Percentiles rank a stretch among this genome's conserved stretches.
Evolutionary conservation across 2,888 invertebrate species (phyloP).

Genomic region (Synergus gifuensis): DNA sequence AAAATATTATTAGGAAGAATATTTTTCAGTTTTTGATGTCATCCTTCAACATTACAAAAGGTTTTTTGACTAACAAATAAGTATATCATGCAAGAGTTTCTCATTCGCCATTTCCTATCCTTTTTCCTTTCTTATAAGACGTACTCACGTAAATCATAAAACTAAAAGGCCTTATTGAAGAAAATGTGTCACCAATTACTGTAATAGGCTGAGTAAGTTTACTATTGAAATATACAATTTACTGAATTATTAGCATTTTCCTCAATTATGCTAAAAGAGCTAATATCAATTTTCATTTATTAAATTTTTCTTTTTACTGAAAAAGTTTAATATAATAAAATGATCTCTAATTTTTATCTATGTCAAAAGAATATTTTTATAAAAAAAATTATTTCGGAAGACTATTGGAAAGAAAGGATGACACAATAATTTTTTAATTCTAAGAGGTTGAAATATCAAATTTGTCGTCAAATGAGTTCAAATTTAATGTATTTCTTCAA

Average conservation of each 20-base stretch:
- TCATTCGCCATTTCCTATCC: slow-evolving; percentile 25
- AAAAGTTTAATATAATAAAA: too few relatives aligned
- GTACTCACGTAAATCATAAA: slow-evolving; percentile 10
- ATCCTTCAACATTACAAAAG: neutral
- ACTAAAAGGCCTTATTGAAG: slow-evolving; percentile 20
- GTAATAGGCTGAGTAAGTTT: neutral
- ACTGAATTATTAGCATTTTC: neutral
- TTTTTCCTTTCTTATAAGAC: slow-evolving; percentile 23
- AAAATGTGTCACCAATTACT: slow-evolving; percentile 21
- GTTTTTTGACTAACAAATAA: neutral
- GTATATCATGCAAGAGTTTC: slow-evolving; percentile 21
- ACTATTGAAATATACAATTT: neutral
- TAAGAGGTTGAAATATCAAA: too few relatives aligned
- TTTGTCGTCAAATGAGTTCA: too few relatives aligned
- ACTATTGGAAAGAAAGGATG: too few relatives aligned
- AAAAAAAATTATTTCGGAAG: too few relatives aligned
- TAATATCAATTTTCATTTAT: too few relatives aligned
- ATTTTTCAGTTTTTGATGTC: neutral
- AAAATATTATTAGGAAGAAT: neutral
- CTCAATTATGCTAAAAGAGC: too few relatives aligned
- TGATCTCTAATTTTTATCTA: too few relatives aligned
- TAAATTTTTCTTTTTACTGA: too few relatives aligned
- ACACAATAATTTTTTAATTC: too few relatives aligned
- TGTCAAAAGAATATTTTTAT: too few relatives aligned
- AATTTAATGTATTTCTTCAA: too few relatives aligned